Conservation (phyloP, 2,888 invertebrate genomes). For the Trypoxylon attenuatum region DNA sequence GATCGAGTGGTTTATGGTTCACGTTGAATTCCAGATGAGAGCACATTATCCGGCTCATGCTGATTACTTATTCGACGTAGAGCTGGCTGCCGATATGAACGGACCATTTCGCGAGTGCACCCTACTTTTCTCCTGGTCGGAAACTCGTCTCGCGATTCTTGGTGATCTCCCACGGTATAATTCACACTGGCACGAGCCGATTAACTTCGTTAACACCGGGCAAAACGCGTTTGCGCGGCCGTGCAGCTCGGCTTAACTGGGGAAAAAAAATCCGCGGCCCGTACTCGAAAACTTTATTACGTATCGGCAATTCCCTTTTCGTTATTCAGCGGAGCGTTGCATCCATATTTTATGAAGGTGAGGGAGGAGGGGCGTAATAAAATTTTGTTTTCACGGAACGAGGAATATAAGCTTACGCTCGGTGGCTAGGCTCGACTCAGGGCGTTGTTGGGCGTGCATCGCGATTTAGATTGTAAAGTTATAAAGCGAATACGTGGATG, state of each 20-base stretch:
- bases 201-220: constrained; percentile 11
- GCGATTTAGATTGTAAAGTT: constrained; percentile 24
- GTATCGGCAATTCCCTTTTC: not conserved
- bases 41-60: constrained; percentile 40
- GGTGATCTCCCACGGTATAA: not conserved
- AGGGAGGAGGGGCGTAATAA: constrained; percentile 11
- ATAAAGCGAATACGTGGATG: constrained; percentile 28
- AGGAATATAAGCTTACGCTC: not conserved
- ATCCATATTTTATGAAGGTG: constrained; percentile 5
- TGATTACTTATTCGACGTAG: constrained; percentile 45
- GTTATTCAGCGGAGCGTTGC: not conserved
- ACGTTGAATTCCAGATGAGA: constrained; percentile 25
- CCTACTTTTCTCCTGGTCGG: not conserved
- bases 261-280: not conserved
- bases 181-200: constrained; percentile 4
- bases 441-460: not conserved
- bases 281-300: constrained; percentile 2
- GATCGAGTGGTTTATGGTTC: constrained; percentile 7
- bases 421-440: not conserved
- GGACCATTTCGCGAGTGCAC: not conserved
- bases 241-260: not conserved
- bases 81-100: not conserved
- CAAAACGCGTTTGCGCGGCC: constrained; percentile 10
- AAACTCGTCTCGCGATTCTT: constrained; percentile 20
- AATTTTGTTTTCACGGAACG: constrained; percentile 12